Base-by-base conservation (phyloP, 2,888 invertebrate species). In the Anthoptus insignis region DNA sequence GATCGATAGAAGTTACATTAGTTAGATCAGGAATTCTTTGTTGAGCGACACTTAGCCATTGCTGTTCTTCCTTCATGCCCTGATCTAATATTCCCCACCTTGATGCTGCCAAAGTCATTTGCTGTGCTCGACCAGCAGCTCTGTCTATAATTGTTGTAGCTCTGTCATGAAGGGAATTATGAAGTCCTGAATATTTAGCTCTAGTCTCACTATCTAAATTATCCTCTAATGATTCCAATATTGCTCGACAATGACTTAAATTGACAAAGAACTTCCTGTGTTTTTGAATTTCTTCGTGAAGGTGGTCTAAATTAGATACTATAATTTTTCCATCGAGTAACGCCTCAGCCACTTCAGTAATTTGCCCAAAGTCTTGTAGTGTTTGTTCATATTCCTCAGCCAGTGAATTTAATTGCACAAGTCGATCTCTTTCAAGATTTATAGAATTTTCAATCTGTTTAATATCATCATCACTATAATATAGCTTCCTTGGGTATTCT, bases 361-460 rank as follows among this genome's bases (percentile, higher is more conserved):
- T 97, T 81, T 98, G 97, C 9, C 96, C 95, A 75, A 98, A 97
- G 82, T 98, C 98, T 80, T 96, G 96, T 9, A 98, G 88, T 0
- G 97, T 98, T 84, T 98, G 97, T 79, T 97, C 97, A 80, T 98
- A 98, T 81, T 98, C 98, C 76, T 97, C 97, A 1, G 97, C 96
- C 58, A 98, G 86, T 0, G 96, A 95, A 24, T 97, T 93, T 19
- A 97, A 83, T 81, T 97, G 97, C 5, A 97, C 84, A 0, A 97
- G 92, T 57, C 96, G 95, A 68, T 97, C 97, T 67, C 97, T 94
- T 87, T 98, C 97, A 6, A 94, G 91, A 29, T 94, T 93, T 8
- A 98, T 95, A 19, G 94, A 93, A 71, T 96, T 95, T 72, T 97
- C 97, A 7, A 97, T 93, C 73, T 95, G 94, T 79, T 95, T 95